Base-by-base conservation (phyloP, 2,113 vertebrate genomes). In the Anser cygnoides region DNA sequence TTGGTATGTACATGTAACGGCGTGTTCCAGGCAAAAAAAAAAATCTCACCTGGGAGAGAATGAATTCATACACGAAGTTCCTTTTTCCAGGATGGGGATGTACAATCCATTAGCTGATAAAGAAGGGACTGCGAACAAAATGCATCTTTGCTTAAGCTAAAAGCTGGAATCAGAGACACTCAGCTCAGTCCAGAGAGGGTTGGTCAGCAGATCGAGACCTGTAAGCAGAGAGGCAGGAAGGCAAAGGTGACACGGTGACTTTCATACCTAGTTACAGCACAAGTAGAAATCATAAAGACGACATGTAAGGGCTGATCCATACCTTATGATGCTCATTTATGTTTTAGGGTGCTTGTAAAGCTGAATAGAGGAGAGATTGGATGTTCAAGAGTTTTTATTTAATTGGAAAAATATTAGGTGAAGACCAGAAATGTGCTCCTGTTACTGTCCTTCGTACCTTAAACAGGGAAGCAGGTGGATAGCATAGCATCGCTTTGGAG, bases 271-370 rank as follows among this genome's bases (percentile, higher is more conserved):
- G 41, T 22, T 19, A 17, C 54, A 58, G 81, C 77, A 52, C 1
- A 2, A 70, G 49, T 10, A 74, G 70, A 58, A 92, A 52, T 18
- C 20, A 7, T 5, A 22, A 9, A 4, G 29, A 13, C 31, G 7
- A 3, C 0, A 0, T 10, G 43, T 16, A 46, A 86, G 72, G 76
- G 83, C 90, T 66, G 61, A 62, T 7, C 84, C 37, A 2, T 2
- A 9, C 7, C 1, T 0, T 1, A 0, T 1, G 3, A 7, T 22
- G 59, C 66, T 75, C 25, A 0, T 21, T 7, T 14, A 6, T 13
- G 37, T 15, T 15, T 29, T 10, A 8, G 39, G 44, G 35, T 46
- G 54, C 70, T 66, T 12, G 22, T 15, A 33, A 62, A 81, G 59
- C 33, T 0, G 4, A 73, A 13, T 0, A n/a, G 39, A 49, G 31